A percentile compares a stretch with the other conserved stretches of the same genome.
Conservation (phyloP, 2,797 vertebrate species). For the Cottoperca gobio region DNA sequence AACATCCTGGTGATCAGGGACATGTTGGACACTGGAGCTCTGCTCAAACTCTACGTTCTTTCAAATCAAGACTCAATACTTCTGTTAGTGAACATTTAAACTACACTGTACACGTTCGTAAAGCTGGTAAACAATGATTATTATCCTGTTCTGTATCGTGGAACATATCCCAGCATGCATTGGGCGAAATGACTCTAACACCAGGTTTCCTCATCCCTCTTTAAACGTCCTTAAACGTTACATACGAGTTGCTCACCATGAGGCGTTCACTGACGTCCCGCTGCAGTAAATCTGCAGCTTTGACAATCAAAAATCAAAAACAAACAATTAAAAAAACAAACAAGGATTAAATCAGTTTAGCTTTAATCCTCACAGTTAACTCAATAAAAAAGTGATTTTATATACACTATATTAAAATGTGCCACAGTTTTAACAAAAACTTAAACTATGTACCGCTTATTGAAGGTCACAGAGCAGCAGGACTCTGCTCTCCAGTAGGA, state of each 20-base stretch:
- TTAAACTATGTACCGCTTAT: not conserved
- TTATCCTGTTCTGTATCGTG: too few relatives aligned
- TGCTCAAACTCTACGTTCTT: too few relatives aligned
- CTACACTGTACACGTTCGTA: too few relatives aligned
- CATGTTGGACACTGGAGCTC: too few relatives aligned
- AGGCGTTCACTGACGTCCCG: not conserved
- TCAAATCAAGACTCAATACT: too few relatives aligned
- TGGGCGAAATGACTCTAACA: not conserved
- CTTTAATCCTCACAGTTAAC: not conserved
- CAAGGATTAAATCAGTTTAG: not conserved
- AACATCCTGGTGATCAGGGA: too few relatives aligned
- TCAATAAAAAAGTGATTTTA: too few relatives aligned
- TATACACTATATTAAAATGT: too few relatives aligned
- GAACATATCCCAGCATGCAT: too few relatives aligned
- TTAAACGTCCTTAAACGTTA: not conserved
- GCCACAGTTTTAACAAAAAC: not conserved
- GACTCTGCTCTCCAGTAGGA: not conserved
- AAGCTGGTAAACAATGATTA: too few relatives aligned
- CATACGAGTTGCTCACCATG: not conserved
- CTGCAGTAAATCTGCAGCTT: not conserved
- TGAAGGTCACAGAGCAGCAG: not conserved
- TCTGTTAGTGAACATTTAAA: too few relatives aligned
- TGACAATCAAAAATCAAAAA: not conserved
- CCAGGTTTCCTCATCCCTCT: not conserved
- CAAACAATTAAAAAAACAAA: not conserved